Evolutionary conservation across 2,888 invertebrate species (phyloP).

Genomic region (Digitonthophagus gazella): DNA sequence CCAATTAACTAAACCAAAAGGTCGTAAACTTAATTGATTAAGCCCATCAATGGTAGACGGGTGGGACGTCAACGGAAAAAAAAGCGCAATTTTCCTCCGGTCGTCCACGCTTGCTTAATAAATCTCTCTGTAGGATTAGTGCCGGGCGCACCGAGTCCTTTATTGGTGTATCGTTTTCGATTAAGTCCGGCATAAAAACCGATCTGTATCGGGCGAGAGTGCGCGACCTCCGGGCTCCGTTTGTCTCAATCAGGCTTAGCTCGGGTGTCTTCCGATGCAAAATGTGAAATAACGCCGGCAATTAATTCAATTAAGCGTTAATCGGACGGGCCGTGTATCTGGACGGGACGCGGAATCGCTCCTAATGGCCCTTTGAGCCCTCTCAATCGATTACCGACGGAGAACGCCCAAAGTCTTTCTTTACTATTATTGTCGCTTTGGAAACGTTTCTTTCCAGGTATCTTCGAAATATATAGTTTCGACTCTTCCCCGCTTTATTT

Average conservation of each 20-base stretch:
- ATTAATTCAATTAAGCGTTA: constrained; percentile 59
- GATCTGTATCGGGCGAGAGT: constrained; percentile 50
- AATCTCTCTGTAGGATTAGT: constrained; percentile 13
- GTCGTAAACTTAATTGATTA: neutral
- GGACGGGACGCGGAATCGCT: constrained; percentile 46
- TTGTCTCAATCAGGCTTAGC: constrained; percentile 53
- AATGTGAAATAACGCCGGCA: constrained; percentile 55
- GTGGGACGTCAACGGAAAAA: neutral
- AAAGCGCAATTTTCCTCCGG: neutral
- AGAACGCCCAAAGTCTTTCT: constrained; percentile 16
- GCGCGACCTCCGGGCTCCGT: constrained; percentile 35
- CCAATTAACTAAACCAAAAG: neutral
- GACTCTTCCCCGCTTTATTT: constrained; percentile 36
- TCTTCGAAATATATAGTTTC: neutral
- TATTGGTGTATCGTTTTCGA: constrained; percentile 26
- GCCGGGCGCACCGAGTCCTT: constrained; percentile 10
- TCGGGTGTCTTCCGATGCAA: constrained; percentile 44
- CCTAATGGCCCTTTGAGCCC: constrained; percentile 54
- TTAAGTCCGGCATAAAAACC: constrained; percentile 43
- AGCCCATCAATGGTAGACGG: neutral
- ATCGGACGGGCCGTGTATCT: constrained; percentile 55
- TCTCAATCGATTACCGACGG: constrained; percentile 46
- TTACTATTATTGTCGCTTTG: neutral
- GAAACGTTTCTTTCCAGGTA: neutral
- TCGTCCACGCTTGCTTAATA: constrained; percentile 9